These are phyloP conservation scores for Hypena proboscidalis DNA, from an alignment of 2,888 invertebrate genomes.

Conservation along the genomic window DNA sequence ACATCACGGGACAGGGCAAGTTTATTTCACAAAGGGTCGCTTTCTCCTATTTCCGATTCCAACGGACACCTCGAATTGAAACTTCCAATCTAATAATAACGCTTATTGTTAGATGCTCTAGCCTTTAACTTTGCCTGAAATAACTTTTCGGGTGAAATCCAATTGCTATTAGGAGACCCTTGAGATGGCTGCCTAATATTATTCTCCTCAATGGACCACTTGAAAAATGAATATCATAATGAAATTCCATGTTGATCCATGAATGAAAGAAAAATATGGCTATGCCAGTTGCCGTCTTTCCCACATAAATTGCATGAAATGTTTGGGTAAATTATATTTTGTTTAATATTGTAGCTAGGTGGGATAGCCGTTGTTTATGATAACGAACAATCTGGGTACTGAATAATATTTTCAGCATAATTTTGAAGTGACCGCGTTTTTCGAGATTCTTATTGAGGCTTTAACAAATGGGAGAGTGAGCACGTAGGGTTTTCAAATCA, in stretches of 20 bases:
- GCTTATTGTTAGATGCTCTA: constrained; percentile 10
- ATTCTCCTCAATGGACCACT: constrained; percentile 24
- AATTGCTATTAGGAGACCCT: constrained; percentile 18
- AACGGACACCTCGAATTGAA: constrained; percentile 5
- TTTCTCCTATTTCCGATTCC: constrained; percentile 18
- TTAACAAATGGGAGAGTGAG: no score
- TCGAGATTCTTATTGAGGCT: no score
- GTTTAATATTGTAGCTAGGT: neutral
- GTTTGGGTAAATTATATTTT: neutral
- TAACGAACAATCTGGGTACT: no score
- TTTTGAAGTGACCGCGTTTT: no score
- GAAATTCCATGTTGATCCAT: constrained; percentile 25
- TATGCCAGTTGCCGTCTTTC: constrained; percentile 1
- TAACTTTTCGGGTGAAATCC: constrained; percentile 15
- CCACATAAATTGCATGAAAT: constrained; percentile 8
- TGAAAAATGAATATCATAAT: constrained; percentile 30
- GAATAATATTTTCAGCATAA: no score
- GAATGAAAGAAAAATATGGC: constrained; percentile 17
- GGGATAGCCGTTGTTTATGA: no score
- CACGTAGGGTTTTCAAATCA: no score
- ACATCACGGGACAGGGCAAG: constrained; percentile 39
- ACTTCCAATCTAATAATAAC: constrained; percentile 11
- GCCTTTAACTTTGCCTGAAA: constrained; percentile 12
- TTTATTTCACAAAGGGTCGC: constrained; percentile 41
- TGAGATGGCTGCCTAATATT: constrained; percentile 22